A percentile compares a stretch with the other conserved stretches of the same genome.
phyloP scores from a whole-genome alignment of 1,140 invertebrate species.

The Apis florea region DNA sequence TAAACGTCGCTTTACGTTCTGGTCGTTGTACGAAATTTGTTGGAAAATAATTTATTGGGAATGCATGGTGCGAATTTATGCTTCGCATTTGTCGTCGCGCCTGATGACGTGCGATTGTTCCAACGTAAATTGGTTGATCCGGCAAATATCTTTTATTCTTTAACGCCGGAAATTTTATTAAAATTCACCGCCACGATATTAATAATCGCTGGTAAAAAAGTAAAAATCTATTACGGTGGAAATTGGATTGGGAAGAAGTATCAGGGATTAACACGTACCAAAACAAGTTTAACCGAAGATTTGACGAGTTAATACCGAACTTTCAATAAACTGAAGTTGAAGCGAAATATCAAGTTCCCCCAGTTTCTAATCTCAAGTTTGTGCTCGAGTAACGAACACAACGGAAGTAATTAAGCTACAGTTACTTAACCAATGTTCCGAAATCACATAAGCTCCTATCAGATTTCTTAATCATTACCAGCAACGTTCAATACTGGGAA shows the following conservation, averaged over 20 bases:
- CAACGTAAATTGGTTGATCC: too few relatives aligned
- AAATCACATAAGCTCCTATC: background rate
- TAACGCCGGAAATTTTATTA: too few relatives aligned
- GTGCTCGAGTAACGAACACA: slow-evolving; percentile 11
- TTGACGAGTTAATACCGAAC: background rate
- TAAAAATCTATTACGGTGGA: background rate
- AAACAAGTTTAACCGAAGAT: background rate
- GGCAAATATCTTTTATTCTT: background rate
- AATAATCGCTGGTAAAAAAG: background rate
- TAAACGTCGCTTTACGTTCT: slow-evolving; percentile 32
- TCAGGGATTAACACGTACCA: background rate
- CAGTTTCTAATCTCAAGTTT: slow-evolving; percentile 13
- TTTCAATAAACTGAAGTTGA: background rate
- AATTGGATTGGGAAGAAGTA: background rate
- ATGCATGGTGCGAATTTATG: slow-evolving; percentile 15
- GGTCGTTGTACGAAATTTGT: slow-evolving; percentile 18
- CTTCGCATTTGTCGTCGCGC: slow-evolving; percentile 1
- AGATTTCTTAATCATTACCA: background rate
- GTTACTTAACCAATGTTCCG: slow-evolving; percentile 8
- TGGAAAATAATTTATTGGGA: slow-evolving; percentile 23
- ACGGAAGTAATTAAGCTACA: slow-evolving; percentile 19
- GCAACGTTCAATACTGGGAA: background rate
- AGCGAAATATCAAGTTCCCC: slow-evolving; percentile 15
- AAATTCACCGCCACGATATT: background rate
- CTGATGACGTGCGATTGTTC: background rate